A percentile compares a stretch with the other conserved stretches of the same genome.
These are phyloP conservation scores for Dermatemys mawii DNA, from an alignment of 2,113 vertebrate genomes.

Conservation along the genomic window DNA sequence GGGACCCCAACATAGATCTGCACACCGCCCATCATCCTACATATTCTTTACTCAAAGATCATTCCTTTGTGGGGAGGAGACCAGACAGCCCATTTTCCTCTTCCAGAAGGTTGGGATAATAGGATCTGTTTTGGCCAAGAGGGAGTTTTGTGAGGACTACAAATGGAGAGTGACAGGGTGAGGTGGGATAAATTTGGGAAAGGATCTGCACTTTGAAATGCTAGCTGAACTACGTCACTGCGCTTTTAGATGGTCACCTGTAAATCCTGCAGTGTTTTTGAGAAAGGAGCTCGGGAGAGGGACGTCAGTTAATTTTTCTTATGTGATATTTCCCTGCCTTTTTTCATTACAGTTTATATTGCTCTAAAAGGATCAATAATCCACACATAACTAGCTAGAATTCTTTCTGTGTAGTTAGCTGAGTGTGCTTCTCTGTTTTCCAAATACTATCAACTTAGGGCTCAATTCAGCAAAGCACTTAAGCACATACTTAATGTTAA, in stretches of 20 bases:
- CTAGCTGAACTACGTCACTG: neutral
- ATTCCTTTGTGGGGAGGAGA: no score
- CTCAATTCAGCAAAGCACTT: neutral
- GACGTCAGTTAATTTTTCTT: neutral
- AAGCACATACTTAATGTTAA: neutral
- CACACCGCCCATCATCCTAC: no score
- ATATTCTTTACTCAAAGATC: no score
- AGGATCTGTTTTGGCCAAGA: neutral
- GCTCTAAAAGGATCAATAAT: neutral
- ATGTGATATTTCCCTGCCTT: neutral
- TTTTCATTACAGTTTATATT: neutral
- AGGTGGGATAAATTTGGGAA: neutral
- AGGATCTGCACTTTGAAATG: neutral
- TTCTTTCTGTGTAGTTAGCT: neutral
- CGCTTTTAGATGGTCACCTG: neutral
- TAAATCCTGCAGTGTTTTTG: neutral
- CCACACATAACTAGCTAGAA: neutral
- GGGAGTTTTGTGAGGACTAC: neutral
- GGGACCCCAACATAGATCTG: neutral
- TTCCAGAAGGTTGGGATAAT: no score
- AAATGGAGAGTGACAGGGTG: neutral
- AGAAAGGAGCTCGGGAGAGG: neutral
- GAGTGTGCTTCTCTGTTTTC: neutral
- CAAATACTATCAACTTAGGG: fast-evolving
- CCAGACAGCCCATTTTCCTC: no score